A percentile compares a stretch with the other conserved stretches of the same genome.
Evolutionary conservation across 2,797 vertebrate genomes (phyloP).

Genomic region (Galagoides demidoff): DNA sequence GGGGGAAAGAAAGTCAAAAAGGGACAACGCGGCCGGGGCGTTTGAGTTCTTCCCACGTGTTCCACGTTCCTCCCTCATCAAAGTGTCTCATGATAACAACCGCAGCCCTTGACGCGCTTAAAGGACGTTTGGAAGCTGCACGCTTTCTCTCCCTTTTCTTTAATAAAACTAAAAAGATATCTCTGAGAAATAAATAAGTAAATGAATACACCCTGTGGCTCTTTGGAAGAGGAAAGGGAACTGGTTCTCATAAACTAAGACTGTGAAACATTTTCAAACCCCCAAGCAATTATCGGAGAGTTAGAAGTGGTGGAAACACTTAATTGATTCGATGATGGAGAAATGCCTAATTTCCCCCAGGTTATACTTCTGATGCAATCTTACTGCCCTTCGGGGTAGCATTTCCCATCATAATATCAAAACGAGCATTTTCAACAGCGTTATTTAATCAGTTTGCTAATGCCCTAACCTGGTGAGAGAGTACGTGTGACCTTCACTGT

Average conservation of each 20-base stretch:
- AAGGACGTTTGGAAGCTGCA: background rate
- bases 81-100: fast-evolving
- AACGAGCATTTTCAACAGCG: fast-evolving
- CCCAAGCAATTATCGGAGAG: background rate
- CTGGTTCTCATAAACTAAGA: fast-evolving
- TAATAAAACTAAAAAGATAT: background rate
- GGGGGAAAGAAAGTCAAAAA: background rate
- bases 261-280: constrained; percentile 4
- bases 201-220: background rate
- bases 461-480: background rate
- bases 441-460: constrained; percentile 6
- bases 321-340: background rate
- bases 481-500: background rate
- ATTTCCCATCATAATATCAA: background rate
- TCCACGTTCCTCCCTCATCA: background rate
- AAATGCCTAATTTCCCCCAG: background rate
- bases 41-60: background rate
- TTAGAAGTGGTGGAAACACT: background rate
- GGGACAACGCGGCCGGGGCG: fast-evolving
- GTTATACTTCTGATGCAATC: background rate
- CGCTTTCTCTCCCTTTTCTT: background rate
- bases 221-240: background rate
- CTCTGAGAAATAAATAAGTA: background rate
- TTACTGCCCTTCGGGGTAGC: background rate
- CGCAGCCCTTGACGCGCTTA: fast-evolving